Evolutionary conservation across 2,888 invertebrate genomes (phyloP).

Genomic region (Stenolophus ochropezus): DNA sequence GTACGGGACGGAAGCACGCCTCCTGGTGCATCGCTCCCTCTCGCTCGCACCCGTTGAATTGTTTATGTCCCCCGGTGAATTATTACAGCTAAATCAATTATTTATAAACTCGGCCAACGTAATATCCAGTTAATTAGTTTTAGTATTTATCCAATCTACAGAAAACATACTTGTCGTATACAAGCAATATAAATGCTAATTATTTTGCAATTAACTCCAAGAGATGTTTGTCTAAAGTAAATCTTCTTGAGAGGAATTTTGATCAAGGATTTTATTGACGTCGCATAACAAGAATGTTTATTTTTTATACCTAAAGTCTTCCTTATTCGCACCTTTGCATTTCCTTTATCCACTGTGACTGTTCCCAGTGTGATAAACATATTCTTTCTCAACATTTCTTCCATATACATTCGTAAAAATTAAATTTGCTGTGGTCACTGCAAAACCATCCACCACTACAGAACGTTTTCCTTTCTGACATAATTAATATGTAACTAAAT

Average conservation of each 20-base stretch:
- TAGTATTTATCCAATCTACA: conserved; percentile 57
- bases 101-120: conserved; percentile 56
- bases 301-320: conserved; percentile 12
- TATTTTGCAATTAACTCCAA: conserved; percentile 57
- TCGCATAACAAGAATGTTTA: conserved; percentile 42
- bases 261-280: conserved; percentile 58
- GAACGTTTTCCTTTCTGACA: too few relatives aligned
- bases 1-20: neutral
- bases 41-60: conserved; percentile 52
- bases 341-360: neutral
- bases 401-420: neutral
- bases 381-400: neutral
- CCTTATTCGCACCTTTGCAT: neutral
- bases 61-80: conserved; percentile 54
- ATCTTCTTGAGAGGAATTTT: conserved; percentile 57
- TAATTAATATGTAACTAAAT: too few relatives aligned
- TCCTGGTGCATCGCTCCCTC: neutral
- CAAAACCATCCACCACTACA: too few relatives aligned
- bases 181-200: conserved; percentile 60
- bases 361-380: neutral
- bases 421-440: too few relatives aligned
- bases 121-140: conserved; percentile 60
- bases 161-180: conserved; percentile 56
- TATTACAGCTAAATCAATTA: conserved; percentile 58
- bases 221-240: conserved; percentile 58